Base-by-base conservation (phyloP, 2,113 vertebrate genomes). In the Lophura nycthemera region DNA sequence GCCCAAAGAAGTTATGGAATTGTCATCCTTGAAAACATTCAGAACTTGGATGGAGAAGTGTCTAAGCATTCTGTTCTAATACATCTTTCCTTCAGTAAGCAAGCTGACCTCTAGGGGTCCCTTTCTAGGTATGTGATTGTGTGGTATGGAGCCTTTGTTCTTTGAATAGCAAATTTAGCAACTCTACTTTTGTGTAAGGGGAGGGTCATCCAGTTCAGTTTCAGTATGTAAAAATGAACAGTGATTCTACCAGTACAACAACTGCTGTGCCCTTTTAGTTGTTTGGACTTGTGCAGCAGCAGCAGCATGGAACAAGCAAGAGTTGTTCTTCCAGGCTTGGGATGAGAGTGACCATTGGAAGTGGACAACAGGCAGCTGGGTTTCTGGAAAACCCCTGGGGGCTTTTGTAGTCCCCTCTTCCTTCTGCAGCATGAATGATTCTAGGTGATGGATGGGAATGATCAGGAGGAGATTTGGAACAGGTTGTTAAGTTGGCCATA, bases 371-470 rank as follows among this genome's bases (percentile, higher is more conserved):
- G 13, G 20, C 13, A 66, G 6, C 27, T 21, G 83, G 36, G 4
- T 63, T 34, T 32, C 24, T 66, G 18, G 22, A 61, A 38, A 8
- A 8, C 0, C 0, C n/a, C 86, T 3, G 3, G 0, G 32, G n/a
- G 2, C 34, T 54, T 48, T 73, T 15, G 43, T 13, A 10, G 50
- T 67, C 30, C 36, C 14, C 2, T 56, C 13, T 7, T 83, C 0
- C 0, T 63, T 77, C 29, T 57, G 4, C 80, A 38, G 38, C 32
- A 24, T 60, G 29, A 50, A 38, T 74, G 43, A 82, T 67, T 43
- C 9, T 21, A 45, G 21, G 10, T 4, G 10, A 19, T 57, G 38
- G 10, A 19, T 57, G 34, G n/a, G 11, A 30, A 11, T 22, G 34
- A 25, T 11, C 2, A 2, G 75, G 10, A 2, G 75, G 10, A 60